Evolutionary conservation across 2,888 invertebrate genomes (phyloP), one percentile per base, ranked within the genome.

Genomic region (Pherbina coryleti): DNA sequence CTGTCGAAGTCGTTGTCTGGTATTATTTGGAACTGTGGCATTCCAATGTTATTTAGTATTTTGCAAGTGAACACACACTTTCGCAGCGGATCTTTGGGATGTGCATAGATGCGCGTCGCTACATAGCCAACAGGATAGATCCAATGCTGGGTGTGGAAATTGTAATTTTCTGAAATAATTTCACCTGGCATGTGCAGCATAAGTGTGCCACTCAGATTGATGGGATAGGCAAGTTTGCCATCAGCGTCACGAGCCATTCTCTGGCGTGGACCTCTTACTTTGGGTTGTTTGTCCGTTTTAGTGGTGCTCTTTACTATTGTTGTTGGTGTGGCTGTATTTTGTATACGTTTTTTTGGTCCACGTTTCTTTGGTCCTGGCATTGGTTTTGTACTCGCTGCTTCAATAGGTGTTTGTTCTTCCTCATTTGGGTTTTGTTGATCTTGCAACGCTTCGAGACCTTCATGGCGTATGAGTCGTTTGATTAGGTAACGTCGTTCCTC

Each of bases 401-500:
- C 37, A 70, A 67, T 62, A 3, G 53, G 57, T 49, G 37, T 37
- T 2, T 17, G 17, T 4, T 34, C 37, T 37, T 37, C 19, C 19
- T 66, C 70, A 8, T 31, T 44, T 19, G 25, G 11, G 19, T 71
- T 64, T 78, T 78, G 25, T 82, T 78, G 28, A 70, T 64, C 28
- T 4, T 74, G 31, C 34, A 31, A 31, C 5, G 64, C 75, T 22
- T 75, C 75, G 22, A 75, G 17, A 66, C 91, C 91, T 85, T 94
- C 93, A 88, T 93, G 92, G 84, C 94, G 93, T 83, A 94, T 92
- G 25, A 97, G 89, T 88, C 96, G 96, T 81, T 93, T 92, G 37
- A 96, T 90, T 62, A 97, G 90, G 89, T 94, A 96, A 82, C 95
- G 92, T 79, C 97, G 91, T 88, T 97, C 97, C 86, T 97, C 96